These are phyloP conservation scores for Zosterops pallidus DNA, from an alignment of 2,113 vertebrate species.

Conservation along the genomic window DNA sequence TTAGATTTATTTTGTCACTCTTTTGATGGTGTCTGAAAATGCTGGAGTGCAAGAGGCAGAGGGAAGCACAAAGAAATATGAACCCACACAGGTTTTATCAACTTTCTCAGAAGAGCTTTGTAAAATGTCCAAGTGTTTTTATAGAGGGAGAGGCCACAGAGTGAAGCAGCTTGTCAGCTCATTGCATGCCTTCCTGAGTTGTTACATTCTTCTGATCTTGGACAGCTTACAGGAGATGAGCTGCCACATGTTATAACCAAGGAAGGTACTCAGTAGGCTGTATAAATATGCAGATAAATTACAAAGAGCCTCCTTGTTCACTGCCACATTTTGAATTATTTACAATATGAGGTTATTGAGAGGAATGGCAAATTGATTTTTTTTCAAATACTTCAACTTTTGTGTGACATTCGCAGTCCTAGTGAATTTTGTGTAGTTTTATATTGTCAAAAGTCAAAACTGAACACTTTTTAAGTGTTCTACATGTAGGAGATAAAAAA, in stretches of 20 bases:
- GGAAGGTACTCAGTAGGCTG: not conserved
- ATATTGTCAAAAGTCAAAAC: not conserved
- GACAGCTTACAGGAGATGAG: not conserved
- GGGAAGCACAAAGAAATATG: not conserved
- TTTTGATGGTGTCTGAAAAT: not conserved
- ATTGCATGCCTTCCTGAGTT: fast-evolving
- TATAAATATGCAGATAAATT: not conserved
- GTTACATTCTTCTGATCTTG: not conserved
- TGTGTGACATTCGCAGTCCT: fast-evolving
- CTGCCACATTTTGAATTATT: not conserved
- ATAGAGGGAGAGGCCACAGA: not conserved
- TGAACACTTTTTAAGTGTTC: not conserved
- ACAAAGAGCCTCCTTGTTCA: not conserved
- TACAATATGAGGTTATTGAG: not conserved
- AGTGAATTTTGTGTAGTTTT: not conserved
- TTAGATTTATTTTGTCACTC: not conserved
- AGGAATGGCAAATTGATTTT: not conserved
- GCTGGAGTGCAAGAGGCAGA: not conserved
- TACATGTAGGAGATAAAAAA: not conserved
- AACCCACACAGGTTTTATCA: not conserved
- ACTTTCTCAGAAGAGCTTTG: not conserved
- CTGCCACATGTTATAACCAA: not conserved
- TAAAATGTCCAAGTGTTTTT: not conserved
- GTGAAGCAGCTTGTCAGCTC: not conserved
- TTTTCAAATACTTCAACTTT: not conserved